Conservation (phyloP, 2,113 vertebrate species). For the Paracanthobrama guichenoti region DNA sequence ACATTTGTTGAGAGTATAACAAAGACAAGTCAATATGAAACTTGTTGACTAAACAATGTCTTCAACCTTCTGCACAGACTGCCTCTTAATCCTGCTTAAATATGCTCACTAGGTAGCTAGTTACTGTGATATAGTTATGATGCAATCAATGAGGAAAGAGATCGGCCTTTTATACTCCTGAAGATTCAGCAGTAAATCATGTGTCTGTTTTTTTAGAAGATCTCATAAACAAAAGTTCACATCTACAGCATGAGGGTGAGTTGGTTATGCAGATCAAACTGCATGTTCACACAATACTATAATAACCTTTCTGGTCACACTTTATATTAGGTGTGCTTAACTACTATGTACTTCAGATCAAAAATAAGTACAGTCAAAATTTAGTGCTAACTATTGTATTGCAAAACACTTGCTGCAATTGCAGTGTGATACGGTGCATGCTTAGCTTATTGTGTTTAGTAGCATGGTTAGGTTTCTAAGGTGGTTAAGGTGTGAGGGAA, state of each 20-base stretch:
- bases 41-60: not conserved
- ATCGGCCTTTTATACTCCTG: slow-evolving; percentile 24
- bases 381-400: too few species aligned
- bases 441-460: too few species aligned
- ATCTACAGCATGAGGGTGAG: not conserved
- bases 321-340: too few species aligned
- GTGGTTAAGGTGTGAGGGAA: too few species aligned
- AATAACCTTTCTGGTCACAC: not conserved
- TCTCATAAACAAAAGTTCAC: slow-evolving; percentile 31
- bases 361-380: too few species aligned
- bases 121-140: slow-evolving; percentile 24
- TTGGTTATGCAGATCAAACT: not conserved
- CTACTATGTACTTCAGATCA: too few species aligned
- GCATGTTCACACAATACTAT: not conserved
- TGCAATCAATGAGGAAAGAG: slow-evolving; percentile 37
- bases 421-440: too few species aligned
- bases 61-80: not conserved
- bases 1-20: not conserved
- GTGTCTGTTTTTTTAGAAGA: slow-evolving; percentile 47
- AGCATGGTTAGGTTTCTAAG: too few species aligned
- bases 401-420: too few species aligned
- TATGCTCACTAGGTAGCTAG: not conserved
- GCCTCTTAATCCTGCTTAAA: not conserved
- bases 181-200: slow-evolving; percentile 39
- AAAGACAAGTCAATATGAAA: not conserved